Base-by-base conservation (phyloP, 2,797 vertebrate species). In the Sylvilagus floridanus region DNA sequence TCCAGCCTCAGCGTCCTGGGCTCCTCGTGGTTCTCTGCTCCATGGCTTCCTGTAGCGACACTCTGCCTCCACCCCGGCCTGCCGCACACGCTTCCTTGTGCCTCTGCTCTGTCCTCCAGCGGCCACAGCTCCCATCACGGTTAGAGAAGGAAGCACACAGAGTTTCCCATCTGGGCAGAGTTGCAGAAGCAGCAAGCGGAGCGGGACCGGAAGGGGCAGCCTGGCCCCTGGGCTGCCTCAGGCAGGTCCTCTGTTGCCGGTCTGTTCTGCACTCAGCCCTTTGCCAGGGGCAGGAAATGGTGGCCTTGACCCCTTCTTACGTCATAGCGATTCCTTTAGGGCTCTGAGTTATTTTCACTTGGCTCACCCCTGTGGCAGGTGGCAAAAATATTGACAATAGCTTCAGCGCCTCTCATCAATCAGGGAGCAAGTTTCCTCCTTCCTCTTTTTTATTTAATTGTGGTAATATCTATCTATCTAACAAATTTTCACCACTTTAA, bases 101-200 rank as follows among this genome's bases (percentile, higher is more conserved):
- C 65, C 26, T 66, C 71, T 77, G 42, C 75, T 87, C 69, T 57
- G 42, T 75, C 77, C 73, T 76, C 75, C 26, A 26, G 65, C 78
- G 1, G 4, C 32, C 65, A 60, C 30, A 72, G 82, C 92, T 93
- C 10, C 24, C 4, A 52, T 37, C 10, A 0, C 62, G 68, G 4
- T 32, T 42, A 73, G 73, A 92, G 52, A 62, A 28, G 47, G 68
- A 62, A 52, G 42, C 32, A 87, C 13, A 62, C 66, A 69, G 72
- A 69, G 72, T 91, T 93, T 95, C 37, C 90, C 66, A 63, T 54
- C 66, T 88, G 83, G 90, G 84, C 28, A 85, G 63, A 87, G 4
- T 66, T 42, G 50, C 42, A 13, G 32, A 52, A 30, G 68, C 66
- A 37, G 16, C 86, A 60, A 63, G 84, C 35, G 50, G 16, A 76